These are phyloP conservation scores for Agriotes lineatus DNA, from an alignment of 2,888 invertebrate species.

Conservation along the genomic window DNA sequence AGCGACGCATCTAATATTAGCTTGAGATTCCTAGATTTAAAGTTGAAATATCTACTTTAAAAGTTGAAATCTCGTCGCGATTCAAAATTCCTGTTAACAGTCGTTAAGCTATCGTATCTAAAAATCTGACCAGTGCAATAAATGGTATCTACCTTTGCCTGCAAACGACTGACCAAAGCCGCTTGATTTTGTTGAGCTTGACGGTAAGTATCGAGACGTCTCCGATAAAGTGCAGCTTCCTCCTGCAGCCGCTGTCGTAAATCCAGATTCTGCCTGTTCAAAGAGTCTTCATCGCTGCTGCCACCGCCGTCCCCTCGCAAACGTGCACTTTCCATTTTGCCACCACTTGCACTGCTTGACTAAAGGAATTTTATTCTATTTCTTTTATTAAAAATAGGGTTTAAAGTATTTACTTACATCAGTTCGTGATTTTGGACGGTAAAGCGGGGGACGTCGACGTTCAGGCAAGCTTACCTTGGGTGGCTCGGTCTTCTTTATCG, in stretches of 20 bases:
- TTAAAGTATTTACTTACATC: conserved; percentile 63
- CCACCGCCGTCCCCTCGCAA: conserved; percentile 66
- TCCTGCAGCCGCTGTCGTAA: conserved; percentile 84
- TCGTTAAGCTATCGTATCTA: no score
- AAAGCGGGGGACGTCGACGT: conserved; percentile 56
- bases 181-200: conserved; percentile 96
- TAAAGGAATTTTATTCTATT: no score
- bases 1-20: no score
- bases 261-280: conserved; percentile 82
- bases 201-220: conserved; percentile 87
- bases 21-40: no score
- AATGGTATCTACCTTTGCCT: conserved; percentile 86
- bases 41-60: no score
- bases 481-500: conserved; percentile 58
- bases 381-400: no score
- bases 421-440: conserved; percentile 62
- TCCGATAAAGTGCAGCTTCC: conserved; percentile 82
- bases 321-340: conserved; percentile 62
- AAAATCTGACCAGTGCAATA: no score
- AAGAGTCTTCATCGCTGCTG: conserved; percentile 70
- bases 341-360: conserved; percentile 10
- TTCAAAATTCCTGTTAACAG: no score
- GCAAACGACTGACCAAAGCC: conserved; percentile 90
- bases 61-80: no score
- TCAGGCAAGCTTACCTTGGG: conserved; percentile 59